Conservation (phyloP, 2,888 invertebrate genomes). For the Busseola fusca region DNA sequence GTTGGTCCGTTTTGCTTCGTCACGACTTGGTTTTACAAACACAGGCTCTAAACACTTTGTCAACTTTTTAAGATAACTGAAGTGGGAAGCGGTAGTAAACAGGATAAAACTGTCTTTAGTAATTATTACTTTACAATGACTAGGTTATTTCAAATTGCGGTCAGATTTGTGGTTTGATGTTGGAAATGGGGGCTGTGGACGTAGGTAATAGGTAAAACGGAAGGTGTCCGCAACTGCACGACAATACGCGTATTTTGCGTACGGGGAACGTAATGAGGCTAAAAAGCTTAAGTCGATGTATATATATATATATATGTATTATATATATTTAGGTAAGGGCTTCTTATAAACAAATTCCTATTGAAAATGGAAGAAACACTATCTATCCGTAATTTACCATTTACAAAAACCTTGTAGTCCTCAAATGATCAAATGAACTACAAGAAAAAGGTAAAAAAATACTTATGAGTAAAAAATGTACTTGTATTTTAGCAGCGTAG, state of each 20-base stretch:
- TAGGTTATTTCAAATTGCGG: background rate
- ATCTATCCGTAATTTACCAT: background rate
- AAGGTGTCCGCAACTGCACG: too few species aligned
- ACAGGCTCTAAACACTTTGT: constrained; percentile 16
- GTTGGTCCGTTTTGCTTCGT: constrained; percentile 37
- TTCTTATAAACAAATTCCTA: background rate
- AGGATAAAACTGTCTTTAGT: background rate
- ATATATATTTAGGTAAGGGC: too few species aligned
- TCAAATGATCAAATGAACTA: background rate
- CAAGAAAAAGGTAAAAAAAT: background rate
- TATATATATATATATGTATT: too few species aligned
- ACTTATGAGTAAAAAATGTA: background rate
- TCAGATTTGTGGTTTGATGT: background rate
- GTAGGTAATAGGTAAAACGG: too few species aligned
- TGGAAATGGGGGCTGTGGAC: background rate
- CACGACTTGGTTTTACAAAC: constrained; percentile 48
- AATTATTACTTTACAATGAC: background rate
- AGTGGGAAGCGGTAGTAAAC: background rate
- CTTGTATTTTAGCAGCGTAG: background rate
- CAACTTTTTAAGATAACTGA: background rate
- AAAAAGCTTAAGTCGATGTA: background rate
- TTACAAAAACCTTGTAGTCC: background rate
- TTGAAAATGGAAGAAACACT: background rate
- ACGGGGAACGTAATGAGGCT: background rate
- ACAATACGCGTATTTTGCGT: too few species aligned